These are phyloP conservation scores for Matsumurasca onukii DNA, from an alignment of 1,140 invertebrate genomes.

Conservation along the genomic window DNA sequence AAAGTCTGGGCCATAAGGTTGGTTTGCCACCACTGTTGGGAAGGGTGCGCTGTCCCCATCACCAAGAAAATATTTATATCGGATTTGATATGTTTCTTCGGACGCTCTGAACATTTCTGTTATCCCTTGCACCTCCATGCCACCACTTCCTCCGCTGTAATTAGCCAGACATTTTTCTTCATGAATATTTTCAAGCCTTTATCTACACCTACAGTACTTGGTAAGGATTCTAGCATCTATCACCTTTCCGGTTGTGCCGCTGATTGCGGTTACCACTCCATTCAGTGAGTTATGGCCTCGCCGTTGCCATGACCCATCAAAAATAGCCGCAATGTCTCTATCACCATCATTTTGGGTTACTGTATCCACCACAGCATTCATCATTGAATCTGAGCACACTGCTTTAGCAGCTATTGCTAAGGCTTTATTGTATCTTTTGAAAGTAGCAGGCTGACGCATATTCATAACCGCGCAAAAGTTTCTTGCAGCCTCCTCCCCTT, in stretches of 20 bases:
- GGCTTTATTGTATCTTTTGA: neutral
- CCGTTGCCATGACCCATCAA: conserved; percentile 36
- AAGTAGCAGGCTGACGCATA: neutral
- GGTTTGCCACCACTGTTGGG: conserved; percentile 33
- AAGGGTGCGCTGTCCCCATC: conserved; percentile 37
- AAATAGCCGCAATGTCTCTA: conserved; percentile 25
- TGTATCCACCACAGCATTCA: neutral
- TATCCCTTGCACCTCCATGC: conserved; percentile 35
- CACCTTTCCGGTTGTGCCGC: conserved; percentile 30
- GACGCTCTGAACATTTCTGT: conserved; percentile 9
- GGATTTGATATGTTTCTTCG: conserved; percentile 24
- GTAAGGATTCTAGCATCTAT: conserved; percentile 30
- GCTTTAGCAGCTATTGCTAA: neutral
- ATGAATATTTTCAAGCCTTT: conserved; percentile 15
- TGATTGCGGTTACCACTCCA: conserved; percentile 31
- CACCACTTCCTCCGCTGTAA: conserved; percentile 37
- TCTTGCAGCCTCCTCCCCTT: neutral
- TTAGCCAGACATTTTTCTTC: conserved; percentile 36
- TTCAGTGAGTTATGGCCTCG: conserved; percentile 32
- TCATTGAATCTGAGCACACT: neutral
- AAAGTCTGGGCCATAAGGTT: conserved; percentile 37
- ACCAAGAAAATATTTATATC: conserved; percentile 37
- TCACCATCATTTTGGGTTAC: conserved; percentile 9
- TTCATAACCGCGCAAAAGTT: neutral
- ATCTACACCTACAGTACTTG: conserved; percentile 32